A percentile compares a stretch with the other conserved stretches of the same genome.
phyloP scores from a whole-genome alignment of 2,888 invertebrate genomes.

The Vanessa cardui region DNA sequence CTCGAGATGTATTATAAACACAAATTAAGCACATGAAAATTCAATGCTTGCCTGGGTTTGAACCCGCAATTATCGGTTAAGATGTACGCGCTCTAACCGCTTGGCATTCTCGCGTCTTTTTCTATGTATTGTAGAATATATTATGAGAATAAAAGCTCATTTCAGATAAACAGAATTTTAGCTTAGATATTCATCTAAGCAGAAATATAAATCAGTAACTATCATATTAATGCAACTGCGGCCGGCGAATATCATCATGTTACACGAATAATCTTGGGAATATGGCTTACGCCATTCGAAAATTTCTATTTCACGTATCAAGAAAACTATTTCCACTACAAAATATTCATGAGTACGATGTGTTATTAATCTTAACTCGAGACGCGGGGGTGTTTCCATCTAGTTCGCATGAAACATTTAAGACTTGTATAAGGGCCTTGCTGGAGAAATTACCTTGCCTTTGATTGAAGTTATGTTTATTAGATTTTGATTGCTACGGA shows the following conservation, averaged over 20 bases:
- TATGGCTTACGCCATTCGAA: slow-evolving; percentile 14
- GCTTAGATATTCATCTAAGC: neutral
- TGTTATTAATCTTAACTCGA: neutral
- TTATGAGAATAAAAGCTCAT: no score
- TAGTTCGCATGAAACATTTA: neutral
- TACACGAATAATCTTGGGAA: slow-evolving; percentile 9
- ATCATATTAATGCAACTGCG: neutral
- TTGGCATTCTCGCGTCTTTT: no score
- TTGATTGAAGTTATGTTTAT: neutral
- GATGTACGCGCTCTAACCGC: no score
- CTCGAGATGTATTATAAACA: no score
- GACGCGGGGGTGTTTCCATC: neutral
- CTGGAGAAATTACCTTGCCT: neutral
- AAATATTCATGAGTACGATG: slow-evolving; percentile 29
- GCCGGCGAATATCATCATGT: neutral
- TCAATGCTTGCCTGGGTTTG: no score
- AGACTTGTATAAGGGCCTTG: neutral
- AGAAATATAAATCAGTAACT: neutral
- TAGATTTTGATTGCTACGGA: neutral
- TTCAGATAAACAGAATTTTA: no score
- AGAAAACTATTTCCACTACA: slow-evolving; percentile 21
- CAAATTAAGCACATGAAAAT: no score
- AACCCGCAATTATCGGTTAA: no score
- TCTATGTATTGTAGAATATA: no score
- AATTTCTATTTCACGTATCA: slow-evolving; percentile 19